phyloP scores from a whole-genome alignment of 2,113 vertebrate species.

The Stictonetta naevosa region DNA sequence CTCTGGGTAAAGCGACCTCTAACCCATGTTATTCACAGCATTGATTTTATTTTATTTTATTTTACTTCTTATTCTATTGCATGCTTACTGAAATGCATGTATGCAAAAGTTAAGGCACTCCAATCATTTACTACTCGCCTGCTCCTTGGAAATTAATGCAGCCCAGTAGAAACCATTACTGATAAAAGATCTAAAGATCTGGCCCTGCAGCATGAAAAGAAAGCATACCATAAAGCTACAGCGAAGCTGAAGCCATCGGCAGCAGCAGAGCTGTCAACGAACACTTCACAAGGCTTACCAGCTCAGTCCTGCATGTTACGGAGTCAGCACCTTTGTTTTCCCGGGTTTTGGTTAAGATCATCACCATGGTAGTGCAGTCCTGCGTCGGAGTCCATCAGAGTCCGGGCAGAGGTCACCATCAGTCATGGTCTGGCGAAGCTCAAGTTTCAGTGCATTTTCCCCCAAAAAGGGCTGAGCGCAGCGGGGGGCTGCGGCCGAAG shows the following conservation, averaged over 20 bases:
- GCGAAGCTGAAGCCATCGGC: neutral
- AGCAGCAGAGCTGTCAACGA: neutral
- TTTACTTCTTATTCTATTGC: neutral
- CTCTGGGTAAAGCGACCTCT: neutral
- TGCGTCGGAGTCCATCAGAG: conserved; percentile 59
- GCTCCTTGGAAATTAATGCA: neutral
- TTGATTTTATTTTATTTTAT: neutral
- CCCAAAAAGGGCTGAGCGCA: neutral
- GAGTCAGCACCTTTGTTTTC: conserved; percentile 86
- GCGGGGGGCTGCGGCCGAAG: neutral
- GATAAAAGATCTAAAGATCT: neutral
- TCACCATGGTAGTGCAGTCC: conserved; percentile 86
- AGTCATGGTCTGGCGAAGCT: conserved; percentile 54
- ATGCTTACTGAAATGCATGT: neutral
- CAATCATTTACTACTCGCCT: neutral
- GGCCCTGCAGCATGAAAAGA: neutral
- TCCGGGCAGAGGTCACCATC: conserved; percentile 42
- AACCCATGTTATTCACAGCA: neutral
- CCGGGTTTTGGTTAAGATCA: conserved; percentile 86
- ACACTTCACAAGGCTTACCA: conserved; percentile 76
- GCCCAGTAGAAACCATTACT: neutral
- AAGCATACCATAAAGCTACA: neutral
- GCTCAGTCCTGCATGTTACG: conserved; percentile 80
- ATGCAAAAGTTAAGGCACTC: neutral
- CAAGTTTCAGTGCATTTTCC: conserved; percentile 56